Conservation (phyloP, 2,797 vertebrate genomes). For the Podarcis lilfordi region DNA sequence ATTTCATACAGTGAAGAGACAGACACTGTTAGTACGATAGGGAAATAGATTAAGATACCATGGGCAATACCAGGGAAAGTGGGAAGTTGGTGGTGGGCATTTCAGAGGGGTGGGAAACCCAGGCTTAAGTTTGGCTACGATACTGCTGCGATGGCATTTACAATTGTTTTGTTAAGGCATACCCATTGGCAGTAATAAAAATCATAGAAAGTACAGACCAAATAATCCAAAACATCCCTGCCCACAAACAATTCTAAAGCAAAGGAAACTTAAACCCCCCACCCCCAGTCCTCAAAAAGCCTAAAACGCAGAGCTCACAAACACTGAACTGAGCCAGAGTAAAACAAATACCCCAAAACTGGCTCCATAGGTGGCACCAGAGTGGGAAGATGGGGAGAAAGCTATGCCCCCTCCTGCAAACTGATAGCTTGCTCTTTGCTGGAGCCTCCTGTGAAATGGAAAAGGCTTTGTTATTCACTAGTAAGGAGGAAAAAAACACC, state of each 20-base stretch:
- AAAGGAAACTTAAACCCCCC: background rate
- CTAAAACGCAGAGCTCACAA: background rate
- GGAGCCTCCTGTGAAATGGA: background rate
- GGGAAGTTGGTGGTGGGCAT: background rate
- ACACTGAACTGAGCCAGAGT: background rate
- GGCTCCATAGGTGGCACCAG: background rate
- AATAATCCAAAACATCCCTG: background rate
- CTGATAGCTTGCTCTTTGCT: background rate
- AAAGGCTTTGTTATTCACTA: background rate
- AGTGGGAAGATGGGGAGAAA: no score
- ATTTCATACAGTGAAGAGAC: constrained; percentile 37
- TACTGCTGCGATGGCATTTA: background rate
- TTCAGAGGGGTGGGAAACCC: background rate
- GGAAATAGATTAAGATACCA: constrained; percentile 34
- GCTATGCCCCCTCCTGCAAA: no score
- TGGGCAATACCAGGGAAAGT: constrained; percentile 16
- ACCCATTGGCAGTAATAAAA: constrained; percentile 28
- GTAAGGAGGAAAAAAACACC: no score
- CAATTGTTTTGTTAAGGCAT: constrained; percentile 9
- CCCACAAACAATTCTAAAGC: background rate
- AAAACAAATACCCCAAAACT: background rate
- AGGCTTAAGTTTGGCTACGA: background rate
- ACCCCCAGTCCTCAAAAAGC: background rate
- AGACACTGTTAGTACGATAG: constrained; percentile 26
- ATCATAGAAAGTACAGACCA: background rate